Percentiles rank a stretch among this genome's conserved stretches.
These are phyloP conservation scores for Noctuana brunneofusca DNA, from an alignment of 2,888 invertebrate species.

Conservation along the genomic window DNA sequence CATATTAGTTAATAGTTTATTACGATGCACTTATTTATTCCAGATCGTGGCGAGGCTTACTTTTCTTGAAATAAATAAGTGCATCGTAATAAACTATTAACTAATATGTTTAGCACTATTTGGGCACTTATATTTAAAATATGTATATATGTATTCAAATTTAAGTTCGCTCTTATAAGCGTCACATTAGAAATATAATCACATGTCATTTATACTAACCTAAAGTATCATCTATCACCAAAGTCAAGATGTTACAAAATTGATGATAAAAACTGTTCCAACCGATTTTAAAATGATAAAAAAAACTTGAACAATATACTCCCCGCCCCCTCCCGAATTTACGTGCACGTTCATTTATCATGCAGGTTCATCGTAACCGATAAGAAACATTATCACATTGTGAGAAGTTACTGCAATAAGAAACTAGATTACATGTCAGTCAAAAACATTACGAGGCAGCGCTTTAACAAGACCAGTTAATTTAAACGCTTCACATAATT, in stretches of 20 bases:
- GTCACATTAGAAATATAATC: too few relatives aligned
- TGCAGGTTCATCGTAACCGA: constrained; percentile 7
- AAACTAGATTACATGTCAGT: constrained; percentile 30
- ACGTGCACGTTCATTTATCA: not conserved
- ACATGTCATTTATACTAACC: too few relatives aligned
- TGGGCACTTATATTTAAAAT: too few relatives aligned
- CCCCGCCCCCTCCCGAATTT: not conserved
- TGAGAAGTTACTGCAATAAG: constrained; percentile 15
- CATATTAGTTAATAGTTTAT: too few relatives aligned
- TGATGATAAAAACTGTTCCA: not conserved
- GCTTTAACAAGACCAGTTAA: constrained; percentile 46
- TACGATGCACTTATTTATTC: too few relatives aligned
- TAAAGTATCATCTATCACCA: too few relatives aligned
- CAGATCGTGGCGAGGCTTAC: too few relatives aligned
- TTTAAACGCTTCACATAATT: constrained; percentile 40
- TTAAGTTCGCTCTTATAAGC: too few relatives aligned
- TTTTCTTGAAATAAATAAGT: too few relatives aligned
- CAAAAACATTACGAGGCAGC: constrained; percentile 40
- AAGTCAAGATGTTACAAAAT: not conserved
- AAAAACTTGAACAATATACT: not conserved
- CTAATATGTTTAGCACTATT: too few relatives aligned
- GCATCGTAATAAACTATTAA: too few relatives aligned
- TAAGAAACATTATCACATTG: constrained; percentile 13
- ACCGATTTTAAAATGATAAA: not conserved
- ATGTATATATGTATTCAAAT: too few relatives aligned